Conservation (phyloP, 1,140 invertebrate genomes). For the Dreissena polymorpha region DNA sequence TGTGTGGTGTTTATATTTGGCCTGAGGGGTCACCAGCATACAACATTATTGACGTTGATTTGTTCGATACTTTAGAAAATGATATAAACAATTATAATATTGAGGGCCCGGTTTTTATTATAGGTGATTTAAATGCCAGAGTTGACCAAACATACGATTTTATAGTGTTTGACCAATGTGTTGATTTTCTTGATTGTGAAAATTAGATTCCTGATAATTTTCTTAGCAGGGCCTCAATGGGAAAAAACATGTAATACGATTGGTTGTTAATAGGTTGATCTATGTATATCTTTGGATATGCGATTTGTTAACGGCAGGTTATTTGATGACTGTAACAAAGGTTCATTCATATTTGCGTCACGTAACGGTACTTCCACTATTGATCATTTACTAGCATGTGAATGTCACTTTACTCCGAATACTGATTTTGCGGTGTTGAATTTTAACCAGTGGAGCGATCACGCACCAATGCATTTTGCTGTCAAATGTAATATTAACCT, state of each 20-base stretch:
- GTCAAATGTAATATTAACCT: too few relatives aligned
- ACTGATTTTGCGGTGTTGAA: too few relatives aligned
- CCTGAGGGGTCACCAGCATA: conserved; percentile 19
- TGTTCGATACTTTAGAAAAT: conserved; percentile 6
- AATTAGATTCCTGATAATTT: conserved; percentile 24
- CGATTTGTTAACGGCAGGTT: conserved; percentile 14
- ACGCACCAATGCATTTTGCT: too few relatives aligned
- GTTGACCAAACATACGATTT: conserved; percentile 1
- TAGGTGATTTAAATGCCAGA: conserved; percentile 13
- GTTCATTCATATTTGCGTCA: too few relatives aligned
- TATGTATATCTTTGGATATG: conserved; percentile 12
- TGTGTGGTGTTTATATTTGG: conserved; percentile 24
- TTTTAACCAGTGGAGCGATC: too few relatives aligned
- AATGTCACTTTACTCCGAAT: neutral
- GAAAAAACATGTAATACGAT: neutral
- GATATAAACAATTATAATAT: conserved; percentile 6
- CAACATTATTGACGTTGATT: neutral
- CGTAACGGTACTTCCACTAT: neutral
- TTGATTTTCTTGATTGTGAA: neutral
- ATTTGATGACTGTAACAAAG: neutral
- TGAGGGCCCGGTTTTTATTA: conserved; percentile 3
- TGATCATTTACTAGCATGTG: neutral
- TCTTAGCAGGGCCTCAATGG: neutral
- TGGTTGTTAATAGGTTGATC: neutral
- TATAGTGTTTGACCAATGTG: neutral